Conservation (phyloP, 2,888 invertebrate species). For the Sarcophaga rosellei region DNA sequence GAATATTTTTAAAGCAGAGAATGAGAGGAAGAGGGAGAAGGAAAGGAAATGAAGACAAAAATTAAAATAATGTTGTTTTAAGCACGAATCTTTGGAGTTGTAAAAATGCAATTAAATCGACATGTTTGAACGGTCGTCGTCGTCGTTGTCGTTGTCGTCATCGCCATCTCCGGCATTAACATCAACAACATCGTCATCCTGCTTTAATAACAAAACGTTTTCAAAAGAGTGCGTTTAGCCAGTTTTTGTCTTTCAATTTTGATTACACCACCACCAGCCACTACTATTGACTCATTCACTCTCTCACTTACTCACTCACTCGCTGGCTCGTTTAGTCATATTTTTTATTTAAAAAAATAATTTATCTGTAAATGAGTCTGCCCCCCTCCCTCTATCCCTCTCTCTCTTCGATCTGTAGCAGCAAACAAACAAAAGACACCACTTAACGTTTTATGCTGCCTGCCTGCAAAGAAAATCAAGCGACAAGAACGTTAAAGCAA, state of each 20-base stretch:
- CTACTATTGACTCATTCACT: slow-evolving; percentile 29
- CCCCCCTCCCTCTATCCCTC: slow-evolving; percentile 2
- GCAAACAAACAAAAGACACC: not conserved
- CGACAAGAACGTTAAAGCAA: too few relatives aligned
- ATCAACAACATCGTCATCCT: slow-evolving; percentile 35
- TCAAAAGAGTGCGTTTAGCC: slow-evolving; percentile 55
- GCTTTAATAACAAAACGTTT: slow-evolving; percentile 59
- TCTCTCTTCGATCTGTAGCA: not conserved
- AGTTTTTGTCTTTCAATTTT: slow-evolving; percentile 24
- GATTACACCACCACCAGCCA: slow-evolving; percentile 32
- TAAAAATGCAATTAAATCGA: slow-evolving; percentile 80
- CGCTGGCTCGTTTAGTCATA: slow-evolving; percentile 56
- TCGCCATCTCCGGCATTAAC: not conserved
- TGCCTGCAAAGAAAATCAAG: not conserved
- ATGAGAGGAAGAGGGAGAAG: slow-evolving; percentile 18
- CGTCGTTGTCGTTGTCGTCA: not conserved
- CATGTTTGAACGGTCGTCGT: slow-evolving; percentile 68
- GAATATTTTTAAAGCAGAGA: not conserved
- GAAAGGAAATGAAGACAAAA: slow-evolving; percentile 38
- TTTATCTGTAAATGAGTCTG: slow-evolving; percentile 11
- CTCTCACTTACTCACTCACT: slow-evolving; percentile 32
- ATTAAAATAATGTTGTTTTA: slow-evolving; percentile 73
- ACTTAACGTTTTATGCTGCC: not conserved
- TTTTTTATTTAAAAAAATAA: slow-evolving; percentile 48
- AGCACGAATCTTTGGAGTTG: slow-evolving; percentile 79